These are phyloP conservation scores for Lophochroa leadbeateri DNA, from an alignment of 2,113 vertebrate species.

Conservation along the genomic window DNA sequence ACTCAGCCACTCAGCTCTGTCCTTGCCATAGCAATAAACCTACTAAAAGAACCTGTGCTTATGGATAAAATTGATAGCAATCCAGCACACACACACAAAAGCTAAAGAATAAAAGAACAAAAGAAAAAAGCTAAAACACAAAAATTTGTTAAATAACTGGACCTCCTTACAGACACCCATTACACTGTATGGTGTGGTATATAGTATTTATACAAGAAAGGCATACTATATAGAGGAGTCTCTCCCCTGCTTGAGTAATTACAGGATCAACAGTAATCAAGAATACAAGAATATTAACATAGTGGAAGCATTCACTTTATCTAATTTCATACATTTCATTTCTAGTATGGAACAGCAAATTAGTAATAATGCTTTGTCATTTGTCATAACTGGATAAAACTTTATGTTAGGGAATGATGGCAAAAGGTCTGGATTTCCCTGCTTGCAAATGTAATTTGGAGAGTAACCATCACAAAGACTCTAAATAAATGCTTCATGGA, in stretches of 20 bases:
- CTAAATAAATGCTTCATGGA: not conserved
- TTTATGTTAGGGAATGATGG: not conserved
- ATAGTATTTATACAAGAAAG: not conserved
- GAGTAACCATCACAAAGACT: not conserved
- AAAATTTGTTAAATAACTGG: not conserved
- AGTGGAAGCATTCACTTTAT: not conserved
- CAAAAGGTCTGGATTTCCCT: not conserved
- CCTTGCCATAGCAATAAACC: conserved; percentile 20
- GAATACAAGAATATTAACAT: not conserved
- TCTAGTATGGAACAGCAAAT: not conserved
- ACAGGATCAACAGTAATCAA: not conserved
- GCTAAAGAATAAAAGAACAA: not conserved
- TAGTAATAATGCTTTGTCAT: not conserved
- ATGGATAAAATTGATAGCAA: not conserved
- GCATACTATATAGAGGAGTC: not conserved
- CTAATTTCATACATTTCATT: not conserved
- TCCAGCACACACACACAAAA: not conserved
- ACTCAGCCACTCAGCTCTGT: conserved; percentile 34
- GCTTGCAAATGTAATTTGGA: not conserved
- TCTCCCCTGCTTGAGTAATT: not conserved
- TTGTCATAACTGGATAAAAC: not conserved
- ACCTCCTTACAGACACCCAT: not conserved
- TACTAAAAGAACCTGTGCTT: not conserved
- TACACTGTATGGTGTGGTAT: fast-evolving
- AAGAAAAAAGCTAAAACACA: not conserved